Percentiles rank a stretch among this genome's conserved stretches.
Evolutionary conservation across 2,113 vertebrate species (phyloP).

Genomic region (Orycteropus afer): DNA sequence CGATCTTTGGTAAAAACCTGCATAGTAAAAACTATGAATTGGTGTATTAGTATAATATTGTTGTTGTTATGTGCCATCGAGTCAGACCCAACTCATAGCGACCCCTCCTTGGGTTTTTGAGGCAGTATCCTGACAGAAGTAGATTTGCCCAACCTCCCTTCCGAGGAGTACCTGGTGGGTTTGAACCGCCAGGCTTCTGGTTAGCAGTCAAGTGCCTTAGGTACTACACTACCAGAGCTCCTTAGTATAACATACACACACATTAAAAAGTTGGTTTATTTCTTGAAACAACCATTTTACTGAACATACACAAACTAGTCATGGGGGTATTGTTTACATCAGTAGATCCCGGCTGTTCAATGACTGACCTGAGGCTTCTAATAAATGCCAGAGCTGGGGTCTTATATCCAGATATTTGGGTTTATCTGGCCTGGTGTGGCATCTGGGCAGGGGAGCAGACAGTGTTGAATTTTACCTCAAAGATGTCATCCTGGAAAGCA

Average conservation of each 20-base stretch:
- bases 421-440: neutral
- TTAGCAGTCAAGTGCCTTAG: too few species aligned
- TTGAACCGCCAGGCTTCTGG: too few species aligned
- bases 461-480: neutral
- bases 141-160: too few species aligned
- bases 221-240: too few species aligned
- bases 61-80: too few species aligned
- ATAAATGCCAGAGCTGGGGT: neutral
- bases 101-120: too few species aligned
- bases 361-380: neutral
- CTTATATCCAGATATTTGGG: neutral
- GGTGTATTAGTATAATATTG: neutral
- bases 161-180: too few species aligned
- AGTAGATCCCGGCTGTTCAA: neutral
- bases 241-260: neutral
- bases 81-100: too few species aligned
- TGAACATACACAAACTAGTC: neutral
- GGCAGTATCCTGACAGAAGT: too few species aligned
- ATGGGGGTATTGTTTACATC: neutral
- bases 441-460: neutral
- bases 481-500: neutral
- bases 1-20: neutral
- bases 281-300: neutral
- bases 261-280: neutral
- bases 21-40: neutral